Evolutionary conservation across 2,888 invertebrate species (phyloP).

Genomic region (Mellilla xanthometata): DNA sequence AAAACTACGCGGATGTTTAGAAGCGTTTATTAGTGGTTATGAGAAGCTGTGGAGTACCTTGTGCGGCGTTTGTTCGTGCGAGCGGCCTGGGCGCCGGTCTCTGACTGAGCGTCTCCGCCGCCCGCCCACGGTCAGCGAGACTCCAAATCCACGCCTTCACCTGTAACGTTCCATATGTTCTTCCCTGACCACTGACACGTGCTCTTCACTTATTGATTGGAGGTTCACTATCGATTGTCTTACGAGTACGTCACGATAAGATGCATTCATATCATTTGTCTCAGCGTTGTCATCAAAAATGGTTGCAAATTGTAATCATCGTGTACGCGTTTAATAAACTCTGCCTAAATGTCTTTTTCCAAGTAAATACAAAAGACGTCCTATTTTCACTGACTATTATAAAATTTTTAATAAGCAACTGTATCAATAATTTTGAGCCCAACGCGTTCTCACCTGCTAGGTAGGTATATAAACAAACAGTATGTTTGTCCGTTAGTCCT

Average conservation of each 20-base stretch:
- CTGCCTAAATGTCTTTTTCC: too few relatives aligned
- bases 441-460: conserved; percentile 44
- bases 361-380: conserved; percentile 5
- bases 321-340: too few relatives aligned
- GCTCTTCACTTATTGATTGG: conserved; percentile 36
- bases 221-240: neutral
- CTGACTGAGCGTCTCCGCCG: conserved; percentile 63
- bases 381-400: neutral
- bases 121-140: conserved; percentile 61
- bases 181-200: conserved; percentile 38
- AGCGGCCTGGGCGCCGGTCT: conserved; percentile 76
- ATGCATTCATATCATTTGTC: too few relatives aligned
- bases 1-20: conserved; percentile 48
- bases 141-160: conserved; percentile 53
- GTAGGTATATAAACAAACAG: conserved; percentile 39
- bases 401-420: conserved; percentile 15
- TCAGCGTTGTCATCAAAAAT: too few relatives aligned
- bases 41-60: conserved; percentile 69
- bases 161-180: conserved; percentile 64
- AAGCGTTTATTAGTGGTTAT: conserved; percentile 75
- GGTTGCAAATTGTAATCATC: too few relatives aligned
- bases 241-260: neutral
- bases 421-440: conserved; percentile 18
- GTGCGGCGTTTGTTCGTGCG: conserved; percentile 79
- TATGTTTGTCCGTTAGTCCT: conserved; percentile 42